phyloP scores from a whole-genome alignment of 2,888 invertebrate genomes.

The Biston betularia region DNA sequence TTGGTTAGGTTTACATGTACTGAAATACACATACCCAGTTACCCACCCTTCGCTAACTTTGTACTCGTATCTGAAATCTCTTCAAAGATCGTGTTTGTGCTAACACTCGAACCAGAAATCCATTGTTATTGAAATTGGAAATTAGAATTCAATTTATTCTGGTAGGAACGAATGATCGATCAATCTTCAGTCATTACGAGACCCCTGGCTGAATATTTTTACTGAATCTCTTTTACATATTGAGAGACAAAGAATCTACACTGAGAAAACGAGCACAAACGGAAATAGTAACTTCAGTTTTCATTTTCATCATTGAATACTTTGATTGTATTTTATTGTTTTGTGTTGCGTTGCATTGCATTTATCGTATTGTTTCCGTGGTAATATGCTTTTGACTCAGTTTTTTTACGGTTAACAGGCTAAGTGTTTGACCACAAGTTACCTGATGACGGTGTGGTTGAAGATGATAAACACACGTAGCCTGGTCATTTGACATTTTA shows the following conservation, averaged over 20 bases:
- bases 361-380: too few species aligned
- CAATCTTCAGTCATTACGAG: conserved; percentile 60
- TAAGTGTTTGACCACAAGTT: too few species aligned
- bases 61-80: conserved; percentile 54
- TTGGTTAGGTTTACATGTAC: neutral
- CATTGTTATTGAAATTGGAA: conserved; percentile 76
- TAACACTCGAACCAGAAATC: conserved; percentile 59
- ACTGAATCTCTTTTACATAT: conserved; percentile 51
- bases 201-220: conserved; percentile 46
- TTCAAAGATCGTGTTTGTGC: conserved; percentile 53
- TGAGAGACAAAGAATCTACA: conserved; percentile 35
- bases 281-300: conserved; percentile 11
- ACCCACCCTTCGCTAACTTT: conserved; percentile 18
- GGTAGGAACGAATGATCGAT: conserved; percentile 63
- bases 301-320: conserved; percentile 9
- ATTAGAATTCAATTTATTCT: conserved; percentile 76
- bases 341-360: neutral
- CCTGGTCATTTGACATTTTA: too few species aligned
- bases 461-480: too few species aligned
- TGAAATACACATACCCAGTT: neutral
- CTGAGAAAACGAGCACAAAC: conserved; percentile 7
- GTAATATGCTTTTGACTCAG: too few species aligned
- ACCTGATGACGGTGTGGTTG: too few species aligned
- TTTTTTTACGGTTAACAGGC: too few species aligned
- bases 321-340: conserved; percentile 10